Conservation (phyloP, 2,797 vertebrate genomes). For the Sebastes steindachneri region DNA sequence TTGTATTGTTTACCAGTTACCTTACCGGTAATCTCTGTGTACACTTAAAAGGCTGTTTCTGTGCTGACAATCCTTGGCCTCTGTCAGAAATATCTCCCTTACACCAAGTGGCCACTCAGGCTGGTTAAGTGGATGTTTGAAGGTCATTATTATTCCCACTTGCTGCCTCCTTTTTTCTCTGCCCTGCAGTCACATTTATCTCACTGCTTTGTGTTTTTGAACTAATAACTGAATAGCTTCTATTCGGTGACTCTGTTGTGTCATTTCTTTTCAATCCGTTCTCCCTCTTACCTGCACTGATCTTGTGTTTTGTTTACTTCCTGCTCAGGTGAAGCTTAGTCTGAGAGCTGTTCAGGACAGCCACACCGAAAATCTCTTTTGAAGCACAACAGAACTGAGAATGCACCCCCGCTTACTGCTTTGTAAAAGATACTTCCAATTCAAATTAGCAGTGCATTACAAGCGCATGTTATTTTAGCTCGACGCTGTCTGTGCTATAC, state of each 20-base stretch:
- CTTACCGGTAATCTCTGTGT: background rate
- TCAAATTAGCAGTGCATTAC: conserved; percentile 32
- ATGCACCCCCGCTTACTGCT: background rate
- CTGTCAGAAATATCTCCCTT: background rate
- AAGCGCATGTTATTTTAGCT: background rate
- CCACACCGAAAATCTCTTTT: conserved; percentile 14
- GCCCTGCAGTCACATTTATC: background rate
- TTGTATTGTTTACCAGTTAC: background rate
- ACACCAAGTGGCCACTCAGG: background rate
- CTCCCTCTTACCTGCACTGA: conserved; percentile 9
- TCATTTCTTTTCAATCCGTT: background rate
- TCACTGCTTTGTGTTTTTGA: conserved; percentile 2
- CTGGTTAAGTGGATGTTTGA: conserved; percentile 6
- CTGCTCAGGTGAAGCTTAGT: background rate
- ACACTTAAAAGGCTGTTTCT: background rate
- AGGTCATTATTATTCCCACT: background rate
- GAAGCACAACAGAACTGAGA: background rate
- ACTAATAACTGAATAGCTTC: background rate
- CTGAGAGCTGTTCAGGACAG: background rate
- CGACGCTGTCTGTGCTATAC: background rate
- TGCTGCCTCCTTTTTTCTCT: background rate
- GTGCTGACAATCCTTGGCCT: background rate
- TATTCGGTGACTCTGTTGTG: background rate
- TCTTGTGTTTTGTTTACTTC: conserved; percentile 14
- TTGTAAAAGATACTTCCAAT: background rate